Percentiles rank a stretch among this genome's conserved stretches.
Evolutionary conservation across 2,888 invertebrate genomes (phyloP).

Genomic region (Corbicula japonica): DNA sequence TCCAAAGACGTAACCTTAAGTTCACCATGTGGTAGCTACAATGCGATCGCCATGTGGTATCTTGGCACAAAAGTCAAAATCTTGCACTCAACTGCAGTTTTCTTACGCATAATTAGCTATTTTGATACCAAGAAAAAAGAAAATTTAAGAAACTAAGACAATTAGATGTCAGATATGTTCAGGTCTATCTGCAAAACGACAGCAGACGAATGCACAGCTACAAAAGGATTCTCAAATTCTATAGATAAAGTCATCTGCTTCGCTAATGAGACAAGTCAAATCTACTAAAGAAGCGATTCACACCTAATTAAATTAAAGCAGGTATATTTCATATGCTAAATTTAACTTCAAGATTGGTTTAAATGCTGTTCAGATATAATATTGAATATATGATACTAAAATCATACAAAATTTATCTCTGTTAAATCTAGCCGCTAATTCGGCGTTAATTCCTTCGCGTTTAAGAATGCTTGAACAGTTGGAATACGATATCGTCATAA

Average conservation of each 20-base stretch:
- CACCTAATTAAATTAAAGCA: constrained; percentile 47
- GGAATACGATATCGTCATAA: background rate
- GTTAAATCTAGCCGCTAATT: constrained; percentile 20
- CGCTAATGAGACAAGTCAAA: constrained; percentile 4
- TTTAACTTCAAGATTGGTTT: constrained; percentile 19
- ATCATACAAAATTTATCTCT: background rate
- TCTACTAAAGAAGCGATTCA: constrained; percentile 9
- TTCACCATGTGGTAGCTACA: too few relatives aligned
- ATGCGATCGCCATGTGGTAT: too few relatives aligned
- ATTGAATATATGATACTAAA: constrained; percentile 3
- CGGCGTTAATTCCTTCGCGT: constrained; percentile 3
- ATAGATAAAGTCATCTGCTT: background rate
- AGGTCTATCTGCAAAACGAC: too few relatives aligned
- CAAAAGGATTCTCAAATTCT: too few relatives aligned
- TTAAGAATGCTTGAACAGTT: background rate
- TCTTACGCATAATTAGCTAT: too few relatives aligned
- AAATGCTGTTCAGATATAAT: constrained; percentile 22
- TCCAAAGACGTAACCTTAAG: too few relatives aligned
- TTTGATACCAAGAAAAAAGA: too few relatives aligned
- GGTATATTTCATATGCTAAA: constrained; percentile 32
- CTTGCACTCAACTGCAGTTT: too few relatives aligned
- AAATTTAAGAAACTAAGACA: too few relatives aligned
- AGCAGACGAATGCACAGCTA: too few relatives aligned
- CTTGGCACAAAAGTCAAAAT: too few relatives aligned
- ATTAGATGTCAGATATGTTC: too few relatives aligned